Base-by-base conservation (phyloP, 1,140 invertebrate genomes). In the Lordiphosa clarofinis region DNA sequence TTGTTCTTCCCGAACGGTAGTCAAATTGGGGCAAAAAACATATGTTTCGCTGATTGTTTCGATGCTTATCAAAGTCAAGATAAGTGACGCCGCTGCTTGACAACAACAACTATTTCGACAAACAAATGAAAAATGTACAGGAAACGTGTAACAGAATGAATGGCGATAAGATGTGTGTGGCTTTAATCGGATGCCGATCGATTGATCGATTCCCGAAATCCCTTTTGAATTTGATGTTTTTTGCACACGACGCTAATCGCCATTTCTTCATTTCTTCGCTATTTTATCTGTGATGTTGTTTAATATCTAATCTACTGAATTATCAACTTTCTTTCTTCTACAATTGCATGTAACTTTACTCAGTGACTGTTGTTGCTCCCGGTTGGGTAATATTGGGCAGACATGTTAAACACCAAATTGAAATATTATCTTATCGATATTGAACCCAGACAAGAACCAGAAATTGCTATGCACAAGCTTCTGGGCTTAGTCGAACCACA, bases 91-190 rank as follows among this genome's bases (percentile, higher is more conserved):
- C 13, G 19, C 11, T 33, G 12, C 24, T 11, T 50, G 11, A 37
- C 37, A 56, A 46, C 40, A 38, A 46, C 42, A 15, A 49, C 11
- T 6, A 2, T n/a, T n/a, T n/a, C n/a, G n/a, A n/a, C n/a, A 15
- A 15, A 15, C 15, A 60, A 69, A 61, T 69, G 49, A 68, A 54
- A 69, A 61, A 2, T 69, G 65, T 60, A 60, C 64, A 49, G 68
- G 59, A 69, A 54, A 38, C 28, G 28, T 60, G 64, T 60, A 60
- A 54, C 56, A 60, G 13, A 65, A 49, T 28, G 7, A 43, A 43
- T 13, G 8, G 50, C 39, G 64, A 66, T 67, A 67, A 67, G 61
- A 37, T 50, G 52, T 8, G 38, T n/a, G 13, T 24, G 21, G 21
- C 21, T 24, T 39, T 1, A 36, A 9, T 48, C 6, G 9, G 21